A percentile compares a stretch with the other conserved stretches of the same genome.
phyloP scores from a whole-genome alignment of 1,140 invertebrate genomes.

The Colletes latitarsis region DNA sequence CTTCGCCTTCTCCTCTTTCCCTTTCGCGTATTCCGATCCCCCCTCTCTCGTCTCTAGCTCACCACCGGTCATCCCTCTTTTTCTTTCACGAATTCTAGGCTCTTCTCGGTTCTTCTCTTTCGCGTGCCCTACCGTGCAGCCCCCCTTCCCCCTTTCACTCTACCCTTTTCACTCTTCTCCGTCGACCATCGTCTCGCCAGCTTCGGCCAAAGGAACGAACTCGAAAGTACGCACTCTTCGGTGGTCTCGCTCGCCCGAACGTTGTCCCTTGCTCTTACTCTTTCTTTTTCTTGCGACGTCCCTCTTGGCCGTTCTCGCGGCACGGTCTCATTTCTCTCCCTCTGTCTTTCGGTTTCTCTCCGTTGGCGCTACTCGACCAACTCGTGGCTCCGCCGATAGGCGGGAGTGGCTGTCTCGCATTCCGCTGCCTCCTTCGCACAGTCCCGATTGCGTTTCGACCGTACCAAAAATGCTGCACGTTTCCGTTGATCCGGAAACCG shows the following conservation, averaged over 20 bases:
- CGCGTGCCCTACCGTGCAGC: background rate
- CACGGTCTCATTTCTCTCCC: background rate
- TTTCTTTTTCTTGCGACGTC: slow-evolving; percentile 3
- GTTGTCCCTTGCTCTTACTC: too few relatives aligned
- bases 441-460: slow-evolving; percentile 17
- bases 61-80: background rate
- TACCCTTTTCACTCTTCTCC: background rate
- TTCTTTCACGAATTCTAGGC: slow-evolving; percentile 5
- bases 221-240: slow-evolving; percentile 7
- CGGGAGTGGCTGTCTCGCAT: slow-evolving; percentile 70
- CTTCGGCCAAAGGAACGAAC: slow-evolving; percentile 14
- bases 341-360: slow-evolving; percentile 12
- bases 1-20: too few relatives aligned
- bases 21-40: too few relatives aligned
- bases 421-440: slow-evolving; percentile 59
- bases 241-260: background rate
- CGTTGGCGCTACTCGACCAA: slow-evolving; percentile 41
- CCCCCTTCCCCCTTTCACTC: background rate
- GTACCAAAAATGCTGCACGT: slow-evolving; percentile 1
- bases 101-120: slow-evolving; percentile 13
- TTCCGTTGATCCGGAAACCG: slow-evolving; percentile 49
- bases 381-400: slow-evolving; percentile 52
- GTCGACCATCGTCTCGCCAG: background rate
- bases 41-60: too few relatives aligned
- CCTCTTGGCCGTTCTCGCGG: slow-evolving; percentile 11